phyloP scores from a whole-genome alignment of 2,113 vertebrate genomes.

The Aviceda subcristata region DNA sequence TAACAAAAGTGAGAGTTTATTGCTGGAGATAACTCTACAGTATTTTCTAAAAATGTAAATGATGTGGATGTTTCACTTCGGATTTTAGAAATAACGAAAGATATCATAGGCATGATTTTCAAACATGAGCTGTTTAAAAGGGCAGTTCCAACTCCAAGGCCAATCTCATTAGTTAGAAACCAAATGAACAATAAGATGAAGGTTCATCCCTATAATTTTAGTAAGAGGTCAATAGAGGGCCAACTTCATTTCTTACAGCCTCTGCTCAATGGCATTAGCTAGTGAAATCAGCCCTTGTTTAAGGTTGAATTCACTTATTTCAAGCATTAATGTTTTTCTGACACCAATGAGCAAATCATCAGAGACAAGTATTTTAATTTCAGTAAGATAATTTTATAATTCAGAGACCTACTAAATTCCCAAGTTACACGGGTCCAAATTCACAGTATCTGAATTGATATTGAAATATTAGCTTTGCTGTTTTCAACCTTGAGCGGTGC shows the following conservation, averaged over 20 bases:
- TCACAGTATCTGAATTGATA: background rate
- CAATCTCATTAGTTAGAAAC: constrained; percentile 6
- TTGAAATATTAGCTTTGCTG: background rate
- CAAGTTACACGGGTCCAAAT: background rate
- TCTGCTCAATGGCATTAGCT: background rate
- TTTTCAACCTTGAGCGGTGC: background rate
- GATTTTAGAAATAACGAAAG: background rate
- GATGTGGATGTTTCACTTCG: background rate
- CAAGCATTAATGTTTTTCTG: background rate
- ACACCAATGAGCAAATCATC: background rate
- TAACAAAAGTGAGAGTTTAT: background rate
- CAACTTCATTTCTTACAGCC: background rate
- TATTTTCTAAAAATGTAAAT: background rate
- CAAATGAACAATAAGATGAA: background rate
- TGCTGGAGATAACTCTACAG: background rate
- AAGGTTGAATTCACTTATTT: constrained; percentile 1
- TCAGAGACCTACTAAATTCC: background rate
- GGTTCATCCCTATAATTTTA: background rate
- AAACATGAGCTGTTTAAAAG: background rate
- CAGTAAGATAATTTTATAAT: background rate
- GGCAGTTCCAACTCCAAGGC: background rate
- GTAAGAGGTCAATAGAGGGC: background rate
- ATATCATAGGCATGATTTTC: background rate
- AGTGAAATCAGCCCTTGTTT: background rate
- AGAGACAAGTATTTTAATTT: background rate